Evolutionary conservation across 2,797 vertebrate species (phyloP), one percentile per base, ranked within the genome.

Genomic region (Clarias platycephalus): DNA sequence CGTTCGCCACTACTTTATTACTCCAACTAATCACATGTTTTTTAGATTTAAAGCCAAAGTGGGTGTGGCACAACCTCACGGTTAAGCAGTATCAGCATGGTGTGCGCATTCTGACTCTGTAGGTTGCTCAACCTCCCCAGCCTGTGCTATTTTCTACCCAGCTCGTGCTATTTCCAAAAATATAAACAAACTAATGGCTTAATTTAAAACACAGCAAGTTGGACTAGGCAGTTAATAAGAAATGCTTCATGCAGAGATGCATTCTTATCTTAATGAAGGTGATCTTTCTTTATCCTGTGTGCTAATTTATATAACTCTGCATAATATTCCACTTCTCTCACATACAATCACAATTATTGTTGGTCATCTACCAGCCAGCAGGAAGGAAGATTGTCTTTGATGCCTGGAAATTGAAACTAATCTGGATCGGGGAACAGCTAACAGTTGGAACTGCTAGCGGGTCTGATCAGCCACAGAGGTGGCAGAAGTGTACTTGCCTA

Each of bases 71-170:
- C 44, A n/a, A n/a, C 24, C 5, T 15, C 18, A 68, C 5, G 28
- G 18, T 70, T 70, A 12, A 71, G 24, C 40, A 71, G 68, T 49
- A n/a, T 71, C 68, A 71, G 68, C 68, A 49, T 49, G 67, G 7
- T 22, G 20, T 40, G 34, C 40, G 20, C 10, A 40, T 70, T 37
- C 7, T 68, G 66, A 68, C 16, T 37, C 22, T 44, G 37, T 13
- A 9, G 24, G 34, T 13, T 70, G 9, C 31, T 70, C 68, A 70
- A 13, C 37, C 22, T 70, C 68, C 9, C 31, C 31, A 20, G 66
- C 66, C 2, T 5, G 18, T 68, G 66, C 18, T 67, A 34, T 67
- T 4, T 67, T 20, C 66, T 20, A 31, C 31, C 22, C 8, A 67
- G 31, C 28, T 34, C 6, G 16, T 20, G 18, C 16, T 9, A 67